A percentile compares a stretch with the other conserved stretches of the same genome.
Conservation (phyloP, 37 sponge, comb jelly and placozoan species). For the Halichondria panicea region DNA sequence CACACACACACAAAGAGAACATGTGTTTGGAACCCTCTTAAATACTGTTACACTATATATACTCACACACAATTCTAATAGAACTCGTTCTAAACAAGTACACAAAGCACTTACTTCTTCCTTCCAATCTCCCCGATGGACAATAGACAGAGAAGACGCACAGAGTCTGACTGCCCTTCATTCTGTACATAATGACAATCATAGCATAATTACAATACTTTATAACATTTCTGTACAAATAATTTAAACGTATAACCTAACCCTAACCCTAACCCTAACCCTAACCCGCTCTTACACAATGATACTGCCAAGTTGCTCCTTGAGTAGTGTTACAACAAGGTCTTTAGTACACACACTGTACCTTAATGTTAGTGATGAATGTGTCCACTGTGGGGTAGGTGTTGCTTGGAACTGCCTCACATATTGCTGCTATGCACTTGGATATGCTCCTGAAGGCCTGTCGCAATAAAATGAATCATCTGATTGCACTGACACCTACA, state of each 20-base stretch:
- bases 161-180: constrained; percentile 56
- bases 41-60: not conserved
- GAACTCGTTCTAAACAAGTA: not conserved
- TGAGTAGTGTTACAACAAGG: no score
- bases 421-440: constrained; percentile 79
- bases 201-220: not conserved
- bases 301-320: no score
- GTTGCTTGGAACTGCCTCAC: constrained; percentile 57
- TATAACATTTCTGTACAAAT: not conserved
- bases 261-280: no score
- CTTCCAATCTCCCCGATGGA: constrained; percentile 96
- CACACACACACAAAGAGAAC: not conserved
- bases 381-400: constrained; percentile 51
- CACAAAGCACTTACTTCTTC: constrained; percentile 40
- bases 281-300: no score
- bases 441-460: constrained; percentile 88
- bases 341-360: not conserved
- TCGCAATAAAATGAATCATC: not conserved
- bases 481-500: not conserved
- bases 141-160: constrained; percentile 77
- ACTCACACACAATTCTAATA: not conserved
- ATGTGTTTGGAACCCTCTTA: not conserved
- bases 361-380: constrained; percentile 74
- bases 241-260: not conserved
- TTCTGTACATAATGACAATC: constrained; percentile 20